Conservation (phyloP, 2,888 invertebrate species). For the Stenchaetothrips biformis region DNA sequence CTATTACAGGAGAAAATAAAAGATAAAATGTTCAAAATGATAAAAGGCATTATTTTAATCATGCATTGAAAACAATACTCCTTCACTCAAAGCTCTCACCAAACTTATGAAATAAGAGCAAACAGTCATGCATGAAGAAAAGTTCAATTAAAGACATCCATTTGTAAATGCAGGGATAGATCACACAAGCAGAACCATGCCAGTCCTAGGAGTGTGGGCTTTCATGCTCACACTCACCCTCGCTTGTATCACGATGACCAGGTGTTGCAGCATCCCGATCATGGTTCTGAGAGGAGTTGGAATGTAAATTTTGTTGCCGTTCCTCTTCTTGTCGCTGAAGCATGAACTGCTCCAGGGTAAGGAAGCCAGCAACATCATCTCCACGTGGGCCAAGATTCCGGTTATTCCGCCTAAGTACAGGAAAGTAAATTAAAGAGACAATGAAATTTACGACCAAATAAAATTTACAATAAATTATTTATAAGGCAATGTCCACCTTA, state of each 20-base stretch:
- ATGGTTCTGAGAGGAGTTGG: constrained; percentile 13
- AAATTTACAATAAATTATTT: neutral
- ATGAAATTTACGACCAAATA: neutral
- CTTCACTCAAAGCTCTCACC: neutral
- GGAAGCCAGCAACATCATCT: constrained; percentile 58
- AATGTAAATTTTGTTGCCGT: constrained; percentile 47
- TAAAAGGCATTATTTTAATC: neutral
- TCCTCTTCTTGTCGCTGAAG: constrained; percentile 69
- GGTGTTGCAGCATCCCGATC: constrained; percentile 25
- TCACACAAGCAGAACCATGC: neutral
- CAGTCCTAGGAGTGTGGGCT: neutral
- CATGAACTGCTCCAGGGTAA: constrained; percentile 76
- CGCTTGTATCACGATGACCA: constrained; percentile 11
- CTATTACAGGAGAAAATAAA: neutral
- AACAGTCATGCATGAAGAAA: neutral
- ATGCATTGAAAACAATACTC: neutral
- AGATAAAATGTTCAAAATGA: neutral
- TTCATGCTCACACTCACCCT: constrained; percentile 9
- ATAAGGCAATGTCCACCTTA: neutral
- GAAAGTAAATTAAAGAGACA: neutral
- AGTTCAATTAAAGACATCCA: neutral
- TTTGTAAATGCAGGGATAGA: neutral
- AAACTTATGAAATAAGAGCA: neutral
- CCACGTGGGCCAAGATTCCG: constrained; percentile 14
- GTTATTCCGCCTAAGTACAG: neutral